These are phyloP conservation scores for Rachycentron canadum DNA, from an alignment of 2,797 vertebrate species.

Conservation along the genomic window DNA sequence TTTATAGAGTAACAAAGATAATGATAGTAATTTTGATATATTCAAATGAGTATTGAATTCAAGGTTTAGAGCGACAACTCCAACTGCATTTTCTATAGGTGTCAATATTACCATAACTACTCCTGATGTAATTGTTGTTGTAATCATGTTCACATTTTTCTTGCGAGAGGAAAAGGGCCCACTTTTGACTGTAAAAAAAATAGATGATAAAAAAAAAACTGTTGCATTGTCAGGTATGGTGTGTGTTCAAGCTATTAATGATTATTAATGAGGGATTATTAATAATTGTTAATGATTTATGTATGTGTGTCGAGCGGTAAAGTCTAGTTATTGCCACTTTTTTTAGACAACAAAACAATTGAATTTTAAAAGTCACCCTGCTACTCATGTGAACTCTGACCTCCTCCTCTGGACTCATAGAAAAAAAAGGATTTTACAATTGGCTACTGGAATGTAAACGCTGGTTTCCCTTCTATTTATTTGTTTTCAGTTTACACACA, in stretches of 20 bases:
- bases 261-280: constrained; percentile 83
- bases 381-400: constrained; percentile 68
- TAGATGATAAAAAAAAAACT: constrained; percentile 55
- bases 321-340: constrained; percentile 77
- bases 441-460: constrained; percentile 80
- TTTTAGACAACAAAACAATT: constrained; percentile 54
- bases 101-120: constrained; percentile 81
- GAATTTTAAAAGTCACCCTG: constrained; percentile 65
- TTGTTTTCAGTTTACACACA: constrained; percentile 38
- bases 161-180: constrained; percentile 71
- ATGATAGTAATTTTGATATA: constrained; percentile 86
- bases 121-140: constrained; percentile 81
- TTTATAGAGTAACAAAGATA: constrained; percentile 85
- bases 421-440: constrained; percentile 44
- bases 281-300: constrained; percentile 81
- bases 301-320: constrained; percentile 78
- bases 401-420: constrained; percentile 68
- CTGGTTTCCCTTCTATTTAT: constrained; percentile 63
- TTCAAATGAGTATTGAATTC: constrained; percentile 79
- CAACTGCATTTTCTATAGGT: constrained; percentile 80
- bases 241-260: constrained; percentile 78
- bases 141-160: constrained; percentile 81
- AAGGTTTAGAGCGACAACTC: constrained; percentile 77
- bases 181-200: constrained; percentile 69
- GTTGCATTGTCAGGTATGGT: constrained; percentile 79